Evolutionary conservation across 2,113 vertebrate species (phyloP), one percentile per base, ranked within the genome.

Genomic region (Ictalurus furcatus): DNA sequence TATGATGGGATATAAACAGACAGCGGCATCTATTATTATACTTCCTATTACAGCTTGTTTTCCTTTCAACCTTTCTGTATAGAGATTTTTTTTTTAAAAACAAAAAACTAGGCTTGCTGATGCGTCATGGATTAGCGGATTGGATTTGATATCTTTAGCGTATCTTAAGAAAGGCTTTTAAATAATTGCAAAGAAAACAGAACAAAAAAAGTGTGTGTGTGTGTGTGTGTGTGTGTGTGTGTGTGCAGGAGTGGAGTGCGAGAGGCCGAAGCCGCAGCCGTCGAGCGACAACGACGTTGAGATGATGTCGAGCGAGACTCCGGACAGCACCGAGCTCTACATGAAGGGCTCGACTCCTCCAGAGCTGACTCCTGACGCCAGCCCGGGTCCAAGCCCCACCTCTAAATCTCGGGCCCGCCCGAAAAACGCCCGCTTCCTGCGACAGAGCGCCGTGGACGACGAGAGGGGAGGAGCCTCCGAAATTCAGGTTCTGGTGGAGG

Each of bases 251-350:
- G 96, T 99, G 17, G 97, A 99, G 94, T 97, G 97, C 94, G 97
- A 97, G 95, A 94, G 98, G 90, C 98, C 98, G 0, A 98, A 97
- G 93, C 97, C 95, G 48, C 97, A 97, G 94, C 95, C 96, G 89
- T 98, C 97, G 83, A 97, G 97, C 0, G 98, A 99, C 0, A 93
- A 93, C 16, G 97, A 97, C 88, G 95, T 97, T 3, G 98, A 99
- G 94, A 97, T 96, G 0, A 96, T 98, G 74, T 99, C 98, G 56
- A 97, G 97, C 0, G 97, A 97, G 65, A 98, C 96, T 0, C 93
- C 95, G 0, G 98, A 99, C 92, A 99, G 98, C 94, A 98, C 98
- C 0, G 98, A 98, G 92, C 95, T 99, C 74, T 99, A 99, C 91
- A 95, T 97, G 91, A 99, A 99, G 89, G 97, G 97, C 16, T 97